Evolutionary conservation across 2,888 invertebrate genomes (phyloP).

Genomic region (Callimorpha dominula): DNA sequence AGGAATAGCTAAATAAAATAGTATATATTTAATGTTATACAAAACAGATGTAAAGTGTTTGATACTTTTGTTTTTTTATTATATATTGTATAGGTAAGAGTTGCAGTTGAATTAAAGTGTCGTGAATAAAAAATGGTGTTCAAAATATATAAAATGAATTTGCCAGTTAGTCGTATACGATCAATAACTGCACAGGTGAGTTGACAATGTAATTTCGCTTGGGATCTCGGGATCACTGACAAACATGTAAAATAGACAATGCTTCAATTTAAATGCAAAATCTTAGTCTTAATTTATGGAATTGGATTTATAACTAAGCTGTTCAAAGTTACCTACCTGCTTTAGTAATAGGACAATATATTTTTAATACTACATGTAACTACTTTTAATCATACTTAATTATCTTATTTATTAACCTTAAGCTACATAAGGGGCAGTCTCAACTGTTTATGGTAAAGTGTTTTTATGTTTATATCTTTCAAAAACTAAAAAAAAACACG

Average conservation of each 20-base stretch:
- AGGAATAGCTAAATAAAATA: background rate
- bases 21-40: background rate
- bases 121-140: conserved; percentile 64
- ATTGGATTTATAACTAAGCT: background rate
- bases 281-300: background rate
- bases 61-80: background rate
- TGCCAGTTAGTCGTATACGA: conserved; percentile 60
- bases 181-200: conserved; percentile 72
- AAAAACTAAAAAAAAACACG: too few relatives aligned
- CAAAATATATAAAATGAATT: conserved; percentile 57
- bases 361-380: too few relatives aligned
- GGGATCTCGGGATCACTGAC: background rate
- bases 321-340: background rate
- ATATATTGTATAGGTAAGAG: conserved; percentile 20
- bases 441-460: too few relatives aligned
- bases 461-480: too few relatives aligned
- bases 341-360: background rate
- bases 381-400: background rate
- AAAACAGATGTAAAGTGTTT: background rate
- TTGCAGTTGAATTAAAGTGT: background rate
- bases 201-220: conserved; percentile 3
- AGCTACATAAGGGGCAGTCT: background rate
- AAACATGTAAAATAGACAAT: background rate
- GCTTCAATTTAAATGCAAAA: background rate
- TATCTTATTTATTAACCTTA: background rate